Evolutionary conservation across 2,888 invertebrate species (phyloP).

Genomic region (Apodemia zela): DNA sequence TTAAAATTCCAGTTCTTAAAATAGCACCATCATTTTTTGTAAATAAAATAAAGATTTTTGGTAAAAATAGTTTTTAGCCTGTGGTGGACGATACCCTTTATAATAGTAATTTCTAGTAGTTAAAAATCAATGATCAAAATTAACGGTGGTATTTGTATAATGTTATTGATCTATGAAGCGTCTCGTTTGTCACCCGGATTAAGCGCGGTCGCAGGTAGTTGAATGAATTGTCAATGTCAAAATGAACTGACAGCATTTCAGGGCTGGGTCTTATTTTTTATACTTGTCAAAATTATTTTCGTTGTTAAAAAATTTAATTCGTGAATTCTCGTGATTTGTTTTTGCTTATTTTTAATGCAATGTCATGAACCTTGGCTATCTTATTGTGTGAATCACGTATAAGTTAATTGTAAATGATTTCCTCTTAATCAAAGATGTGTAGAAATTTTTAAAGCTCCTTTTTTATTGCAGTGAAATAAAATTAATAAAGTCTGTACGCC

Average conservation of each 20-base stretch:
- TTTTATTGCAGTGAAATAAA: neutral
- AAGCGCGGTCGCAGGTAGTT: constrained; percentile 75
- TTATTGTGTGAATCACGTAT: neutral
- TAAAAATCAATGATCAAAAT: neutral
- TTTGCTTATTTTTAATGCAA: constrained; percentile 4
- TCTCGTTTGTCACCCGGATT: constrained; percentile 71
- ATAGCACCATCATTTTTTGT: no score
- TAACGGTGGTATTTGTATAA: constrained; percentile 17
- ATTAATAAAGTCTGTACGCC: neutral
- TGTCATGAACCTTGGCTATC: neutral
- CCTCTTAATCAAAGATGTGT: neutral
- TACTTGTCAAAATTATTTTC: constrained; percentile 17
- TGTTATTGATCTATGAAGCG: constrained; percentile 44
- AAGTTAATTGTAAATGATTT: neutral
- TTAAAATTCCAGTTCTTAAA: no score
- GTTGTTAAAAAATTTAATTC: neutral
- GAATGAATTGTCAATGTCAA: constrained; percentile 78
- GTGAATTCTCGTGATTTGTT: neutral
- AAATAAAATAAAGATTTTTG: no score
- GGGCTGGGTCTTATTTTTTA: constrained; percentile 45
- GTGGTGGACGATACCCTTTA: no score
- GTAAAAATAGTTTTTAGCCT: no score
- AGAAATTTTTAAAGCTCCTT: neutral
- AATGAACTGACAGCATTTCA: constrained; percentile 54
- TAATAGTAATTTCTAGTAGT: neutral